Percentiles rank a stretch among this genome's conserved stretches.
These are phyloP conservation scores for Plagodis dolabraria DNA, from an alignment of 2,888 invertebrate genomes.

Conservation along the genomic window DNA sequence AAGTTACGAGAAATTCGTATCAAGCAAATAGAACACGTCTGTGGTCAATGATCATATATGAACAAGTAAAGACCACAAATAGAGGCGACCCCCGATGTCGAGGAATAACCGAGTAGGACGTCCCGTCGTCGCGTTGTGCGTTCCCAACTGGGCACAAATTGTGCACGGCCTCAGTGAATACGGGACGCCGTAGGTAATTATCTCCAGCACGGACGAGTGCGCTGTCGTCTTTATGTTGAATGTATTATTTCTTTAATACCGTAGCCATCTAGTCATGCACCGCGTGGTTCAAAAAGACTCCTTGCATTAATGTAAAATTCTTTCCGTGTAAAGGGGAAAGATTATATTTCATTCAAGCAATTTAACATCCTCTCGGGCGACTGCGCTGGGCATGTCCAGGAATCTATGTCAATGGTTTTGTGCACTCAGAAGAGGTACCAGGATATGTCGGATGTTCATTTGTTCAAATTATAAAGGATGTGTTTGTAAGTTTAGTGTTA, in stretches of 20 bases:
- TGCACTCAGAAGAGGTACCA: constrained; percentile 7
- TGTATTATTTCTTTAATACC: constrained; percentile 30
- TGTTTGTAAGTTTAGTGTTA: constrained; percentile 22
- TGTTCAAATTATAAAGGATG: constrained; percentile 11
- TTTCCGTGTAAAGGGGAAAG: constrained; percentile 9
- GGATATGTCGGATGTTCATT: constrained; percentile 2
- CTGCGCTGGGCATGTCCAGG: constrained; percentile 16
- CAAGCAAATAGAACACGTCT: constrained; percentile 9
- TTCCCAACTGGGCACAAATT: constrained; percentile 19
- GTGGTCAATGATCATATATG: constrained; percentile 23
- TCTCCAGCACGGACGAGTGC: constrained; percentile 25
- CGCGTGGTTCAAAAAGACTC: constrained; percentile 15
- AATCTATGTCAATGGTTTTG: constrained; percentile 5
- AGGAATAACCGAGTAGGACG: constrained; percentile 8
- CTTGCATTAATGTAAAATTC: constrained; percentile 15
- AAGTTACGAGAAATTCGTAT: constrained; percentile 1
- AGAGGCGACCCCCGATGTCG: constrained; percentile 15
- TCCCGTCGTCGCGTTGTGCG: constrained; percentile 3
- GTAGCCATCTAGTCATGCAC: constrained; percentile 23
- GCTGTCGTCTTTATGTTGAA: constrained; percentile 23
- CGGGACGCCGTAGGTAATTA: constrained; percentile 24
- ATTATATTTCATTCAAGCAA: constrained; percentile 10
- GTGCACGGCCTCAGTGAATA: constrained; percentile 21
- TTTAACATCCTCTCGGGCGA: constrained; percentile 3
- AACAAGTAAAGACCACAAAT: constrained; percentile 11